These are phyloP conservation scores for Epicauta chinensis DNA, from an alignment of 1,140 invertebrate species.

Conservation along the genomic window DNA sequence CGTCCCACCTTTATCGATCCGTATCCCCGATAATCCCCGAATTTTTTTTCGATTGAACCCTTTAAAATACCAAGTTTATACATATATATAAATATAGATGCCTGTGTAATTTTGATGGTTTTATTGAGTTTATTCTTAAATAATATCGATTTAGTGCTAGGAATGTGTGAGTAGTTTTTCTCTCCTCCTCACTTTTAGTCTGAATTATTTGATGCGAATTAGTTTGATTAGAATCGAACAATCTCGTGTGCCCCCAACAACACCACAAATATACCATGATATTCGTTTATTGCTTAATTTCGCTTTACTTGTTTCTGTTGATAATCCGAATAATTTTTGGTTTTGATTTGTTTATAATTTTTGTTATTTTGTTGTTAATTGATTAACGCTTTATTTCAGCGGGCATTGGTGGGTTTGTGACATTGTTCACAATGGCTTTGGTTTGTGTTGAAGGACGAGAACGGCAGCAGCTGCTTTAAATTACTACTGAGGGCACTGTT, in stretches of 20 bases:
- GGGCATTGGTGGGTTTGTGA: slow-evolving; percentile 38
- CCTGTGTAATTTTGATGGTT: slow-evolving; percentile 21
- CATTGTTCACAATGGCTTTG: slow-evolving; percentile 40
- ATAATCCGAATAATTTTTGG: background rate
- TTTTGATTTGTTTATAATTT: no score
- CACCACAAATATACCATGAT: slow-evolving; percentile 18
- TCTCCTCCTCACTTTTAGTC: background rate
- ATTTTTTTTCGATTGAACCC: slow-evolving; percentile 2
- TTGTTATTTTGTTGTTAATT: background rate
- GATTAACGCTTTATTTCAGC: slow-evolving; percentile 33
- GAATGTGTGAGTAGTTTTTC: slow-evolving; percentile 15
- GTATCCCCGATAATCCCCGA: no score
- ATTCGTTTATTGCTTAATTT: slow-evolving; percentile 31
- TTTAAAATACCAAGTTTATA: slow-evolving; percentile 3
- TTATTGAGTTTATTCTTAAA: slow-evolving; percentile 5
- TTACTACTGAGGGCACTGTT: slow-evolving; percentile 42
- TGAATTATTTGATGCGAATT: no score
- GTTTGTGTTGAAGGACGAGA: slow-evolving; percentile 45
- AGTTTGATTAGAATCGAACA: background rate
- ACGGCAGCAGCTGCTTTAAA: slow-evolving; percentile 54
- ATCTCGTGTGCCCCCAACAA: slow-evolving; percentile 8
- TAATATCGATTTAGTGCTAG: slow-evolving; percentile 19
- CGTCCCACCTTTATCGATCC: background rate
- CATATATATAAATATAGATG: no score
- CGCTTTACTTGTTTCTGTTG: slow-evolving; percentile 31